Percentiles rank a stretch among this genome's conserved stretches.
Evolutionary conservation across 2,113 vertebrate genomes (phyloP).

Genomic region (Cyanistes caeruleus): DNA sequence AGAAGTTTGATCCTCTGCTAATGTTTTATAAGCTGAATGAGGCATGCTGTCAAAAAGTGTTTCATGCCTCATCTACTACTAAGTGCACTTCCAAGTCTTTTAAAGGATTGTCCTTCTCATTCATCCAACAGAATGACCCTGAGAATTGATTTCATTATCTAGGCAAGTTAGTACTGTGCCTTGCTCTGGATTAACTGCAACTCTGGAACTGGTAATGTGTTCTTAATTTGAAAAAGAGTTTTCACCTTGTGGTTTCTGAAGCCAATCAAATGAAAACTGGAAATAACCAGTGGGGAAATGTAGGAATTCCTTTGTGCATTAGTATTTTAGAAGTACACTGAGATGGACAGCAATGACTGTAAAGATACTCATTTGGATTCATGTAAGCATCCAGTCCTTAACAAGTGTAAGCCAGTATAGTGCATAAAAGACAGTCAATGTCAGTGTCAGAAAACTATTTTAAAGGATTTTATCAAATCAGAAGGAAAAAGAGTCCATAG

Average conservation of each 20-base stretch:
- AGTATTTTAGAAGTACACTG: background rate
- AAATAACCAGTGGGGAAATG: background rate
- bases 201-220: background rate
- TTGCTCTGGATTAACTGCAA: background rate
- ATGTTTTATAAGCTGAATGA: background rate
- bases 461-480: background rate
- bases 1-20: background rate
- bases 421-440: background rate
- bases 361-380: background rate
- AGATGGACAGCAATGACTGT: background rate
- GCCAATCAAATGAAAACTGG: background rate
- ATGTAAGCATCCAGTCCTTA: background rate
- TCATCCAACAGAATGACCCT: background rate
- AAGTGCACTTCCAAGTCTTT: background rate
- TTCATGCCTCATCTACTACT: constrained; percentile 14
- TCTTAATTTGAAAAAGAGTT: background rate
- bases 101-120: background rate
- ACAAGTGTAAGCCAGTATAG: background rate
- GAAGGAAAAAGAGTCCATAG: background rate
- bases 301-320: background rate
- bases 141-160: constrained; percentile 8
- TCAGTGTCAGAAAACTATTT: background rate
- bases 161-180: background rate
- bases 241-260: background rate
- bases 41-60: constrained; percentile 1